Conservation (phyloP, 2,113 vertebrate species). For the Paradisaea rubra region DNA sequence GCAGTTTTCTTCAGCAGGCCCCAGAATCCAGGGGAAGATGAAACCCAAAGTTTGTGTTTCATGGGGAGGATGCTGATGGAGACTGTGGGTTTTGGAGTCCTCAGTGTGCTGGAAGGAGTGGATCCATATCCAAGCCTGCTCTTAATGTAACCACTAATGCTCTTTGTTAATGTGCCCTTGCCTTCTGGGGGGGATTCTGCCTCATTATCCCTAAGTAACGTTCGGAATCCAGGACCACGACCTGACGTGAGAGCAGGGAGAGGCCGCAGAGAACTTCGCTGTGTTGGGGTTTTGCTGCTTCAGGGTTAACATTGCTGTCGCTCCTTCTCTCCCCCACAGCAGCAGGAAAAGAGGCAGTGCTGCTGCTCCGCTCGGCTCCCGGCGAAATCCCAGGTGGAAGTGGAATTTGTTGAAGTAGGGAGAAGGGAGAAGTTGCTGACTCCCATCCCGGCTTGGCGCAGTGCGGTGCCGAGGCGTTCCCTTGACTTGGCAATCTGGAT, state of each 20-base stretch:
- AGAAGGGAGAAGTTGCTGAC: constrained; percentile 25
- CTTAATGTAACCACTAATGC: neutral
- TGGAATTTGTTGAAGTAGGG: neutral
- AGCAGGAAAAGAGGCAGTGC: neutral
- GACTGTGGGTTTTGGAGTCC: neutral
- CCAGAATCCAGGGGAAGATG: neutral
- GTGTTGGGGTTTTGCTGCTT: neutral
- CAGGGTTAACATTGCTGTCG: neutral
- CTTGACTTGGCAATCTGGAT: constrained; percentile 4
- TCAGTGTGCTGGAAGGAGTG: neutral
- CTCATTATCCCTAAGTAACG: neutral
- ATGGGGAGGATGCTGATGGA: neutral
- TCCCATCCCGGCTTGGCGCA: neutral
- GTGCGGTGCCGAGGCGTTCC: neutral
- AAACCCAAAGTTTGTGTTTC: neutral
- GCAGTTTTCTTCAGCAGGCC: neutral
- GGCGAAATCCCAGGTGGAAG: neutral
- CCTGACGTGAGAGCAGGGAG: neutral
- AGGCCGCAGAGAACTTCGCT: accelerated
- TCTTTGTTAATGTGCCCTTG: neutral
- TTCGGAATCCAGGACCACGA: accelerated
- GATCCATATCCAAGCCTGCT: neutral
- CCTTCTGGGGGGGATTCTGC: neutral
- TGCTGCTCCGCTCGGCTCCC: neutral
- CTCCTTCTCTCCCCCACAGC: neutral